phyloP scores from a whole-genome alignment of 2,888 invertebrate genomes.

The Coenonympha glycerion region DNA sequence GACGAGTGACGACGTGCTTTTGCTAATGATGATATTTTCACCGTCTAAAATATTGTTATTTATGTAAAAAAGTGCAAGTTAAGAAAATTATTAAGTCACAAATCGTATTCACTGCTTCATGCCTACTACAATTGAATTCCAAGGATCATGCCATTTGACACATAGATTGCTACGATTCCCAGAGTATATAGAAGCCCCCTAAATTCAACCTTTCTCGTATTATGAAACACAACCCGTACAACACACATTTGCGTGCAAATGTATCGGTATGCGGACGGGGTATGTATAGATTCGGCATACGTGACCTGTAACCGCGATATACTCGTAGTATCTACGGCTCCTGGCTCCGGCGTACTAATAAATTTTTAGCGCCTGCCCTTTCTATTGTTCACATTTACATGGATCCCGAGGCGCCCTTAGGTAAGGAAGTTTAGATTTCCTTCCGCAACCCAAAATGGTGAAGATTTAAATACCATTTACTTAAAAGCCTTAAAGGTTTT shows the following conservation, averaged over 20 bases:
- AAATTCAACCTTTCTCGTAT: slow-evolving; percentile 8
- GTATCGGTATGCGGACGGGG: slow-evolving; percentile 11
- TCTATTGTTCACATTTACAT: slow-evolving; percentile 9
- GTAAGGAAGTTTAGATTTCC: slow-evolving; percentile 1
- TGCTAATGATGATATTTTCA: no score
- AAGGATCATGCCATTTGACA: not conserved
- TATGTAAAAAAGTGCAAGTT: no score
- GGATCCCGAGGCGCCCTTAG: not conserved
- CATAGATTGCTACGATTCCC: not conserved
- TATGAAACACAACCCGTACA: slow-evolving; percentile 5
- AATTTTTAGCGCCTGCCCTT: slow-evolving; percentile 14
- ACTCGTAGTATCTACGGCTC: slow-evolving; percentile 13
- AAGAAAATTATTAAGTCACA: no score
- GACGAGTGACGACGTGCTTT: no score
- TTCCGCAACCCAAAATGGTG: not conserved
- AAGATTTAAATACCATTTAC: no score
- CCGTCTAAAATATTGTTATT: no score
- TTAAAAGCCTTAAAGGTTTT: no score
- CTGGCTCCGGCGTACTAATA: slow-evolving; percentile 5
- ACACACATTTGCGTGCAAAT: slow-evolving; percentile 21
- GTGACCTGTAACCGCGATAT: slow-evolving; percentile 16
- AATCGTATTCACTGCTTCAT: no score
- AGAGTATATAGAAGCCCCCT: slow-evolving; percentile 2
- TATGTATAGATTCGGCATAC: slow-evolving; percentile 15
- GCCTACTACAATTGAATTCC: not conserved